Base-by-base conservation (phyloP, 2,113 vertebrate genomes). In the Pseudolaguvia tuberculata region DNA sequence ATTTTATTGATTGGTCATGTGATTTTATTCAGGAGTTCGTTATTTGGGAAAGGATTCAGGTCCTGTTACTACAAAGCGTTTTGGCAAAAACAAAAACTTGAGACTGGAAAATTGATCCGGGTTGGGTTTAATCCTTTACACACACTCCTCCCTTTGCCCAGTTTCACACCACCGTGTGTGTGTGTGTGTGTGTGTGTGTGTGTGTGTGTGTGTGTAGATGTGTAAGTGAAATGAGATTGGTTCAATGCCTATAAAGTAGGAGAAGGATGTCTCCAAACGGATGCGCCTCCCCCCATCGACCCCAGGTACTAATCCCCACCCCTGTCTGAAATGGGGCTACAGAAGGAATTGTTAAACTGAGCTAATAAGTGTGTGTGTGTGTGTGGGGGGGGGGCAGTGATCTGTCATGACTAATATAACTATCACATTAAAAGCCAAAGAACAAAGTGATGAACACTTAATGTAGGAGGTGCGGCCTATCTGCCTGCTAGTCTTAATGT, bases 81-180 rank as follows among this genome's bases (percentile, higher is more conserved):
- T 63, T 27, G 6, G 50, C 39, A 42, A 42, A 66, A n/a, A n/a
- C n/a, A 48, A 53, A 27, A 12, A 53, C 15, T 2, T 1, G 9
- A 65, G 21, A n/a, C 18, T 6, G 35, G 15, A 48, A 65, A 35
- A 25, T n/a, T 56, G 69, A 80, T 25, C 63, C 55, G 70, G 55
- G 69, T 68, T 17, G 12, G 12, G 51, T 17, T 42, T 69, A 69
- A 69, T 61, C 78, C 66, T 61, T 62, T 35, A 21, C 21, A 75
- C 75, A 74, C 66, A 63, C 23, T 27, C 61, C 59, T 53, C 62
- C 35, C 62, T 52, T 45, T 68, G 48, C 21, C 51, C 29, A 58
- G 74, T 77, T 78, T 77, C 79, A 74, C 71, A 80, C 71, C 61
- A 23, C 48, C 27, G 39, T 69, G n/a, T 57, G 45, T 70, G 48